phyloP scores from a whole-genome alignment of 2,888 invertebrate species.

The Cephus pulcher region DNA sequence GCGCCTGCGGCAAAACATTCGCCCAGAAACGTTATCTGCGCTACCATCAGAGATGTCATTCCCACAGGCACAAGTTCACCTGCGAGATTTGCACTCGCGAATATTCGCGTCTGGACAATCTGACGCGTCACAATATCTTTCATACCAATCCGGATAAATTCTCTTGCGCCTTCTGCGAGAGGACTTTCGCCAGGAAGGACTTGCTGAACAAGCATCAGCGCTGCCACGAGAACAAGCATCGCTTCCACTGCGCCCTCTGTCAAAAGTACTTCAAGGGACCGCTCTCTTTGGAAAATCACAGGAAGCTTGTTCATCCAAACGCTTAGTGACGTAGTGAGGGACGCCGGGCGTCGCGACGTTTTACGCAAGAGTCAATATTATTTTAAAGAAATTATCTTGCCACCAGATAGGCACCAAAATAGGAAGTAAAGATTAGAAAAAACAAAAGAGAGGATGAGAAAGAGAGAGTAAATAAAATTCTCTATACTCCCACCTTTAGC shows the following conservation, averaged over 20 bases:
- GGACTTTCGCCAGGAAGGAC: constrained; percentile 59
- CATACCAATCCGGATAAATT: constrained; percentile 61
- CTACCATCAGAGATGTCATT: constrained; percentile 57
- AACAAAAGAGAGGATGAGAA: not conserved
- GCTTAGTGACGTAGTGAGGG: not conserved
- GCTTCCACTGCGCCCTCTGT: constrained; percentile 51
- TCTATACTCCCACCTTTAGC: not conserved
- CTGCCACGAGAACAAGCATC: constrained; percentile 55
- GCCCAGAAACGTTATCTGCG: constrained; percentile 56
- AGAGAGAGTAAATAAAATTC: not conserved
- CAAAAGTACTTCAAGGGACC: constrained; percentile 56
- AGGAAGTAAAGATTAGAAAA: not conserved
- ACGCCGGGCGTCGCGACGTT: not conserved
- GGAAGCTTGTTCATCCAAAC: constrained; percentile 33
- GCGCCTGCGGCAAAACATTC: constrained; percentile 58
- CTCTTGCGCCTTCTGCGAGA: constrained; percentile 54
- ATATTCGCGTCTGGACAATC: constrained; percentile 58
- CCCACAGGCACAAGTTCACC: constrained; percentile 53
- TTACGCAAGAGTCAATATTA: not conserved
- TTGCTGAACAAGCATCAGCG: constrained; percentile 58
- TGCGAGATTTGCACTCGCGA: constrained; percentile 57
- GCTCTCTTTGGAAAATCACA: constrained; percentile 51
- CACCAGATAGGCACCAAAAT: not conserved
- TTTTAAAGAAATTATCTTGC: not conserved
- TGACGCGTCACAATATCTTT: constrained; percentile 57